These are phyloP conservation scores for Andrena marginata DNA, from an alignment of 2,888 invertebrate species.

Conservation along the genomic window DNA sequence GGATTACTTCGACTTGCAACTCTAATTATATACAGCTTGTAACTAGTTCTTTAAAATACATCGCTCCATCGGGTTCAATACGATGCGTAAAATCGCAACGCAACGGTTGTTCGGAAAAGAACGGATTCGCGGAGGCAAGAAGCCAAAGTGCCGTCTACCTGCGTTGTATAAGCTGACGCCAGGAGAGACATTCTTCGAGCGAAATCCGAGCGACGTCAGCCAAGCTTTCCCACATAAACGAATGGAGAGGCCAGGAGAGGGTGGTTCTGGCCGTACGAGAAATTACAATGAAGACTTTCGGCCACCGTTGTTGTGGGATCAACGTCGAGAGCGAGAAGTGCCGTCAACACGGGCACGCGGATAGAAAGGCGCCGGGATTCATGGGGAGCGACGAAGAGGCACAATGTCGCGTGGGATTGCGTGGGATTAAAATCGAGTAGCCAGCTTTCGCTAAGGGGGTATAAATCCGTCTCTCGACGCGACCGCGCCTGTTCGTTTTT, in stretches of 20 bases:
- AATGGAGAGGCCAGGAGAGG: slow-evolving; percentile 51
- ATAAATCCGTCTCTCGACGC: slow-evolving; percentile 59
- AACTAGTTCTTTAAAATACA: not conserved
- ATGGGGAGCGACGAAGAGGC: slow-evolving; percentile 18
- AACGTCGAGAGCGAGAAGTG: slow-evolving; percentile 47
- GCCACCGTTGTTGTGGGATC: slow-evolving; percentile 67
- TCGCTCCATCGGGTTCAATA: not conserved
- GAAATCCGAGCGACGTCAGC: slow-evolving; percentile 53
- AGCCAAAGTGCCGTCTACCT: slow-evolving; percentile 62
- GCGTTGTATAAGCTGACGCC: slow-evolving; percentile 29
- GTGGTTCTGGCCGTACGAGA: slow-evolving; percentile 47
- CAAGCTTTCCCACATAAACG: slow-evolving; percentile 64
- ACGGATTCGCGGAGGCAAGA: slow-evolving; percentile 42
- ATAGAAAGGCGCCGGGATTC: slow-evolving; percentile 11
- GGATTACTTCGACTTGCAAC: too few relatives aligned
- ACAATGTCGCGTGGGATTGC: slow-evolving; percentile 63
- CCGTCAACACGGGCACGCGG: slow-evolving; percentile 31
- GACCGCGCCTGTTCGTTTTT: slow-evolving; percentile 49
- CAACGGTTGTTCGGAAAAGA: slow-evolving; percentile 14
- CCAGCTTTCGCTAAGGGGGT: slow-evolving; percentile 47
- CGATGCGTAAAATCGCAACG: not conserved
- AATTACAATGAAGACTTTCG: slow-evolving; percentile 69
- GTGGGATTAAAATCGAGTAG: slow-evolving; percentile 71
- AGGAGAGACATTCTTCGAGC: slow-evolving; percentile 44
- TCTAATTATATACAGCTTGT: too few relatives aligned